Evolutionary conservation across 2,113 vertebrate species (phyloP), one percentile per base, ranked within the genome.

Genomic region (Colistium nudipinnis): DNA sequence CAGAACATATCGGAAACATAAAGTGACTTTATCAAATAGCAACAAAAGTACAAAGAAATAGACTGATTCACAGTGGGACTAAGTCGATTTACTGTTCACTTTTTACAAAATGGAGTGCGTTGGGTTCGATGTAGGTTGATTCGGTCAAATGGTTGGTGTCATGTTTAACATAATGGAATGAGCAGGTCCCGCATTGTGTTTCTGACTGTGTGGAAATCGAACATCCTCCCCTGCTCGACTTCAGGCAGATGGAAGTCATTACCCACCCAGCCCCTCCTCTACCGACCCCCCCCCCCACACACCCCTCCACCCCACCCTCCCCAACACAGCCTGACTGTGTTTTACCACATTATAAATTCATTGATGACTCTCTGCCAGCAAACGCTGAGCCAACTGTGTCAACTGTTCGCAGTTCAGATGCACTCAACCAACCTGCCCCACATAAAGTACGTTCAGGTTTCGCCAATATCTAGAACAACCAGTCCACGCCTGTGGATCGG

Each of bases 221-320:
- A 61, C 67, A 13, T 62, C 53, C 64, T 35, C 38, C 68, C 48
- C 27, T 24, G 47, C 28, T 67, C 11, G 7, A 75, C 61, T 51
- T 63, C 72, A 38, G 47, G 67, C 82, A 87, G 77, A 82, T 87
- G 85, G 85, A 85, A 85, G 60, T 81, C 82, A 85, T 87, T 85
- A 87, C 19, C n/a, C 11, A 5, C 31, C 7, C 30, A n/a, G n/a
- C 12, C 7, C 25, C 7, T 24, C 49, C 7, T 36, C 25, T n/a
- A n/a, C n/a, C n/a, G n/a, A 17, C 17, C 13, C 41, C 16, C 24
- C 36, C 54, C 6, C n/a, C n/a, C n/a, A n/a, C n/a, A 36, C n/a
- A 25, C 12, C 7, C 25, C 7, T 24, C 49, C 7, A 35, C 25
- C 33, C 41, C 4, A 11, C 19, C 17, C 39, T 17, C 28, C 28